A percentile compares a stretch with the other conserved stretches of the same genome.
These are phyloP conservation scores for Ichneumoninae sp. DNA, from an alignment of 2,888 invertebrate genomes.

Conservation along the genomic window DNA sequence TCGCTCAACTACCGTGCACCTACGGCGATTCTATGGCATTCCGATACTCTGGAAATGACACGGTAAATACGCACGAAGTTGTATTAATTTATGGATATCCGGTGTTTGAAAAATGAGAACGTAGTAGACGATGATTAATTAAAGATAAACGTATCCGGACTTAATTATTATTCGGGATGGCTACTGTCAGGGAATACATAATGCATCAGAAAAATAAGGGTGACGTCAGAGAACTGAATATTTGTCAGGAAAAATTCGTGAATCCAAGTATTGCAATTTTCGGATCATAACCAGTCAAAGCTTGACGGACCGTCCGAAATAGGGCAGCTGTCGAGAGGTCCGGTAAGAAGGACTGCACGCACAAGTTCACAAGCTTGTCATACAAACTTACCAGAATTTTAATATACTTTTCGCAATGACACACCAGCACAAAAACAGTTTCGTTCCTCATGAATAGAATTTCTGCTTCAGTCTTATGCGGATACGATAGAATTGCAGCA, in stretches of 20 bases:
- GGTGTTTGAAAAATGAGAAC: not conserved
- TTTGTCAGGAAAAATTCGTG: not conserved
- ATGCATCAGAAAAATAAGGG: not conserved
- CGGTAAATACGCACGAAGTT: not conserved
- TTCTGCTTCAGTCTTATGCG: no score
- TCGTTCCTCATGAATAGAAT: no score
- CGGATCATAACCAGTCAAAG: no score
- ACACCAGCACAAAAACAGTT: no score
- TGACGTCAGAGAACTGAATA: not conserved
- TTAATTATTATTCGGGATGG: not conserved
- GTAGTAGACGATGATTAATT: not conserved
- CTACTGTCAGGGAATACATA: no score
- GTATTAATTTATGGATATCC: constrained; percentile 13
- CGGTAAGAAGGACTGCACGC: no score
- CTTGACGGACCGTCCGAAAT: no score
- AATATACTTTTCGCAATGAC: no score
- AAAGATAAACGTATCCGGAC: not conserved
- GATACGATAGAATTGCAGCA: no score
- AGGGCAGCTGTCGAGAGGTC: no score
- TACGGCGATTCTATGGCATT: constrained; percentile 1
- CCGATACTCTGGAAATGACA: constrained; percentile 8
- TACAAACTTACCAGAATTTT: no score
- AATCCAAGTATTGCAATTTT: not conserved
- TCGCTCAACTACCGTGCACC: not conserved
- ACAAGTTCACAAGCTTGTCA: no score